Evolutionary conservation across 23 tunicate species (phyloP), one percentile per base, ranked within the genome.

Genomic region (Botrylloides violaceus): DNA sequence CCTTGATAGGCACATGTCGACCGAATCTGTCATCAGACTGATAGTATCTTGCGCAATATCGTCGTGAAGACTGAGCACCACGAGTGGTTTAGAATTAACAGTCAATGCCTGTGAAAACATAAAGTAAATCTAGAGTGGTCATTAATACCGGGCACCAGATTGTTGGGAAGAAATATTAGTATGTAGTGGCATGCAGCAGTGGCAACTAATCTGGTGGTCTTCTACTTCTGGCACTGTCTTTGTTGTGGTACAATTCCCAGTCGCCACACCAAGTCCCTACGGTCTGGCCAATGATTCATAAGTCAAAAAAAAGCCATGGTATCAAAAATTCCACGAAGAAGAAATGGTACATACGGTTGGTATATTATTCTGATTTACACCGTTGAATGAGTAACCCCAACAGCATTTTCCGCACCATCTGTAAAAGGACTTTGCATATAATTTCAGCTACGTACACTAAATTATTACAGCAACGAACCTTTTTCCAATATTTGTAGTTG

Each of bases 311-410:
- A n/a, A n/a, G n/a, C n/a, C n/a, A n/a, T n/a, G n/a, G n/a, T n/a
- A n/a, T n/a, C n/a, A n/a, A 7, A 15, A 43, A 43, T 43, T 7
- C 53, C 15, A 43, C 15, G 15, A 43, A 7, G 15, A 43, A 15
- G 53, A 7, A 43, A 43, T 7, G 19, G 1, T 24, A 23, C 27
- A 24, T 24, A 60, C 65, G 18, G 19, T 18, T 0, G 65, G 65
- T 60, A 60, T 28, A 68, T 85, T 85, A 32, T 75, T 79, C 48
- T 59, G 4, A 20, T 32, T 59, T 4, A 64, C 21, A 50, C 66
- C 71, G 36, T 75, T 82, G 38, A 49, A 47, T 30, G 70, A 37
- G 27, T 66, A 27, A 24, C 94, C 94, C 94, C 94, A 85, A 31
- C 36, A 47, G 49, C 73, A 79, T 25, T 72, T 58, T 27, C 73